Conservation (phyloP, 1,140 invertebrate species). For the Lepidurus apus region DNA sequence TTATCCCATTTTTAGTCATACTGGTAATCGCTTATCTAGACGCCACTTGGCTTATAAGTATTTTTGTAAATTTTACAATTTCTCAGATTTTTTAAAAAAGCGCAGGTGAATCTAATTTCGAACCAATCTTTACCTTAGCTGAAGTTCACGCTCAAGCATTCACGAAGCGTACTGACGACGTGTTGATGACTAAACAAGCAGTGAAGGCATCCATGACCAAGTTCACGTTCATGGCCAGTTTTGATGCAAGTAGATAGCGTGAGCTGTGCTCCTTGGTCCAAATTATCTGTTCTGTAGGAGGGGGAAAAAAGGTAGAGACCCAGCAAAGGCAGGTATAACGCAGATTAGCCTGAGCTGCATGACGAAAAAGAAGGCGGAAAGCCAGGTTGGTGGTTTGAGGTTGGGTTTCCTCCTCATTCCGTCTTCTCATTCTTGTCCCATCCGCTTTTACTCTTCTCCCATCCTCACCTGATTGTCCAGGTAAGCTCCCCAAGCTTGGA, state of each 20-base stretch:
- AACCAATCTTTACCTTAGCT: no score
- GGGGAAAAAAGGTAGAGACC: not conserved
- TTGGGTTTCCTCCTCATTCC: constrained; percentile 27
- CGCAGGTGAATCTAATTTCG: no score
- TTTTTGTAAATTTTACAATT: no score
- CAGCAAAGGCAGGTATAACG: constrained; percentile 3
- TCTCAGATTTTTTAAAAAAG: no score
- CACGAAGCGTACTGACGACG: not conserved
- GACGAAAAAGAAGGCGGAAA: constrained; percentile 7
- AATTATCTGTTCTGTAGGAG: not conserved
- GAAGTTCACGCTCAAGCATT: no score
- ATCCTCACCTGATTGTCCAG: constrained; percentile 17
- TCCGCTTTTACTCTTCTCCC: constrained; percentile 1
- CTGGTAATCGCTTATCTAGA: no score
- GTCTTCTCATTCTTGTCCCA: not conserved
- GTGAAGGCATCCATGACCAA: not conserved
- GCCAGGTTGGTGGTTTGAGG: constrained; percentile 2
- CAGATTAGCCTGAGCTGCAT: not conserved
- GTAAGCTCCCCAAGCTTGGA: not conserved
- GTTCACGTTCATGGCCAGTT: not conserved
- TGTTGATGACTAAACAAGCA: not conserved
- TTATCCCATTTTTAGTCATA: no score
- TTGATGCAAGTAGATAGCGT: not conserved
- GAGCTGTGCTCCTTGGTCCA: not conserved
- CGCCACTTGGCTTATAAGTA: no score